A percentile compares a stretch with the other conserved stretches of the same genome.
Evolutionary conservation across 1,140 invertebrate genomes (phyloP).

Genomic region (Drosophila varians): DNA sequence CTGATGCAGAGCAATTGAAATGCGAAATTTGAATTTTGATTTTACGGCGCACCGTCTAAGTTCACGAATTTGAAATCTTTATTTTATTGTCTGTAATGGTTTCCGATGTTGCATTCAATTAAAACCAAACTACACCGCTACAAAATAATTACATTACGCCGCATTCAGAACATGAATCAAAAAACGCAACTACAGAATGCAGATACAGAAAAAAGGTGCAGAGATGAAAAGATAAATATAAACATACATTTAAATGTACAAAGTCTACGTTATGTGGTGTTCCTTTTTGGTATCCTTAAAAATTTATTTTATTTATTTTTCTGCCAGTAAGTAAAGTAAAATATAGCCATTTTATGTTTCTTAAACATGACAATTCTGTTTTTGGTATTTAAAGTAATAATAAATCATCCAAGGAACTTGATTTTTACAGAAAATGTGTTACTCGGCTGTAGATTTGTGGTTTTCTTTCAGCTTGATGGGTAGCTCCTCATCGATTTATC

Average conservation of each 20-base stretch:
- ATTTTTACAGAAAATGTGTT: neutral
- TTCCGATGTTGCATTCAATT: conserved; percentile 45
- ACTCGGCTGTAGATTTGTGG: no score
- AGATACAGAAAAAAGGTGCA: conserved; percentile 4
- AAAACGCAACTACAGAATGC: conserved; percentile 19
- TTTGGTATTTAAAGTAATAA: neutral
- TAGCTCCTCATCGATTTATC: neutral
- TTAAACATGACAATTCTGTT: neutral
- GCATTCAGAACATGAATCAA: conserved; percentile 12
- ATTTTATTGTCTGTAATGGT: conserved; percentile 74
- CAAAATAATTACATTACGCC: neutral
- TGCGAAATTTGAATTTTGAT: conserved; percentile 2
- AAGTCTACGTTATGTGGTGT: conserved; percentile 57
- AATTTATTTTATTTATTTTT: conserved; percentile 4
- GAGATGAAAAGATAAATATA: conserved; percentile 54
- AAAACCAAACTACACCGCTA: conserved; percentile 20
- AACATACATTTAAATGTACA: conserved; percentile 79
- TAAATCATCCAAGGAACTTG: neutral
- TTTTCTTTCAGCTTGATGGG: no score
- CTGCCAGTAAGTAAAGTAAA: neutral
- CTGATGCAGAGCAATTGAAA: conserved; percentile 12
- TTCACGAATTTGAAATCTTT: conserved; percentile 71
- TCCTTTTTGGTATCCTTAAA: conserved; percentile 31
- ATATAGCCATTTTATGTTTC: neutral
- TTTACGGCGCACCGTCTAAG: conserved; percentile 6